Conservation (phyloP, 2,888 invertebrate genomes). For the Diaphora mendica region DNA sequence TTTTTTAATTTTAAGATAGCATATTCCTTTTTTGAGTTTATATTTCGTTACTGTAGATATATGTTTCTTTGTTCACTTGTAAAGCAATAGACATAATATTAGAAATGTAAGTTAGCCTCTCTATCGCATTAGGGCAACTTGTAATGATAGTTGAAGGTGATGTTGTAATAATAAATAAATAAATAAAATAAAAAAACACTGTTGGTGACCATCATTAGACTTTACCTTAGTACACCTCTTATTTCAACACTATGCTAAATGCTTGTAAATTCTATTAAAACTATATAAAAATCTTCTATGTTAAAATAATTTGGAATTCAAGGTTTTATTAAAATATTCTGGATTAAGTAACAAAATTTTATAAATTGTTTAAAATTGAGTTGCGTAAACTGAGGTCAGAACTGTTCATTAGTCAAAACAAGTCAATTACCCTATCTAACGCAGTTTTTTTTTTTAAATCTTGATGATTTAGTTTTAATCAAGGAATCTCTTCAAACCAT, state of each 20-base stretch:
- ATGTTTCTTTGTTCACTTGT: no score
- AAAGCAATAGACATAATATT: no score
- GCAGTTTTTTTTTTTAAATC: not conserved
- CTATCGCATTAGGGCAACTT: no score
- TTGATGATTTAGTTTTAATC: not conserved
- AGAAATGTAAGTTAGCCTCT: no score
- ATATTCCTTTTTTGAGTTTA: no score
- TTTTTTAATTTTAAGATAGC: no score
- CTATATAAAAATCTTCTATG: not conserved
- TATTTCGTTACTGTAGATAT: no score
- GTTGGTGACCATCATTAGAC: not conserved
- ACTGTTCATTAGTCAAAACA: slow-evolving; percentile 1
- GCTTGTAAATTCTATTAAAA: not conserved
- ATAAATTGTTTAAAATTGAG: not conserved
- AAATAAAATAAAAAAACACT: no score
- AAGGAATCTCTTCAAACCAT: not conserved
- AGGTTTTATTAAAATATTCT: slow-evolving; percentile 8
- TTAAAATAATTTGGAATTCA: slow-evolving; percentile 4
- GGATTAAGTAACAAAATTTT: slow-evolving; percentile 5
- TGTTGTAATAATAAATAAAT: no score
- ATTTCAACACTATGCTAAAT: not conserved
- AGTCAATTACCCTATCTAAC: not conserved
- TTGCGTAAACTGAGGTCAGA: not conserved
- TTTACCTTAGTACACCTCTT: not conserved
- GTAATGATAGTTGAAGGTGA: no score